phyloP scores from a whole-genome alignment of 2,888 invertebrate genomes.

The Cynaeus angustus region DNA sequence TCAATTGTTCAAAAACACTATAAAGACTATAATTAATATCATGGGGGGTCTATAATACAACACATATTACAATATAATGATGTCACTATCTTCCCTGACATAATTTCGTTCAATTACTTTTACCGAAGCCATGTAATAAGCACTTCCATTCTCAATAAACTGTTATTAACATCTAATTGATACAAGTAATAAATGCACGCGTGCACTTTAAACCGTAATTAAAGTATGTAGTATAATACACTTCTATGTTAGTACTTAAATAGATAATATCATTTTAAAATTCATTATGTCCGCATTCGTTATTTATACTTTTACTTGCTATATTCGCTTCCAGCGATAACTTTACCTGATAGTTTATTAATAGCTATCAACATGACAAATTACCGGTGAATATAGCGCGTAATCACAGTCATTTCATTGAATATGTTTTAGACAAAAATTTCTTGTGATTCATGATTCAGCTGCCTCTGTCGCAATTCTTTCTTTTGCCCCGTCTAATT shows the following conservation, averaged over 20 bases:
- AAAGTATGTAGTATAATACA: conserved; percentile 6
- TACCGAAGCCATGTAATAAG: conserved; percentile 1
- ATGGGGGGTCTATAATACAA: too few species aligned
- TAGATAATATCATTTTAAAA: conserved; percentile 18
- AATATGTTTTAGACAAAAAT: conserved; percentile 7
- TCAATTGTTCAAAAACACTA: too few species aligned
- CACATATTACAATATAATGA: not conserved
- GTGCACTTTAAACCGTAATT: conserved; percentile 11
- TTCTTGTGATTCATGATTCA: not conserved
- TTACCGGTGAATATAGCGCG: not conserved
- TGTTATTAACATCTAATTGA: conserved; percentile 23
- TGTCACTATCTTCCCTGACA: conserved; percentile 2
- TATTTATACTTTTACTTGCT: conserved; percentile 10
- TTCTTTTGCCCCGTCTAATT: conserved; percentile 44
- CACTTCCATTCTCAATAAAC: conserved; percentile 17
- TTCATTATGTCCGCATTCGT: conserved; percentile 3
- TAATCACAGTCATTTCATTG: conserved; percentile 1
- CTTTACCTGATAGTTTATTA: conserved; percentile 15
- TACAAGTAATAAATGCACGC: conserved; percentile 7
- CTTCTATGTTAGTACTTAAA: not conserved
- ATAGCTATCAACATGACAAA: conserved; percentile 16
- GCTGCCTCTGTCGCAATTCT: conserved; percentile 9
- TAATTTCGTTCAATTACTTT: not conserved
- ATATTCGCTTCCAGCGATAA: conserved; percentile 1
- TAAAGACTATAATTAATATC: too few species aligned